phyloP scores from a whole-genome alignment of 2,888 invertebrate genomes.

The Cheilosia variabilis region DNA sequence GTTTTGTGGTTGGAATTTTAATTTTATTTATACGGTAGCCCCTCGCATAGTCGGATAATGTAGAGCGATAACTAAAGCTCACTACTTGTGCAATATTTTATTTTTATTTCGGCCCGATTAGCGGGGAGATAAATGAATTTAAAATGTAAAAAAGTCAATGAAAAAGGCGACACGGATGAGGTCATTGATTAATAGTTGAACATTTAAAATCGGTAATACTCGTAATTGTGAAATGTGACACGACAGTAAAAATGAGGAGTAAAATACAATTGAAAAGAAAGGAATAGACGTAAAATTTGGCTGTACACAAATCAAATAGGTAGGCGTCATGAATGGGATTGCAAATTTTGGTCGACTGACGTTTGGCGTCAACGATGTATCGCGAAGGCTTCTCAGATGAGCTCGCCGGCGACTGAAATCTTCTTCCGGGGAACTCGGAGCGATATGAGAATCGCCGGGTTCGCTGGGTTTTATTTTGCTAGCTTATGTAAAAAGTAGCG shows the following conservation, averaged over 20 bases:
- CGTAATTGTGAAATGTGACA: slow-evolving; percentile 31
- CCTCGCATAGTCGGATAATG: slow-evolving; percentile 10
- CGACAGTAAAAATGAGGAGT: background rate
- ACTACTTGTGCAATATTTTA: slow-evolving; percentile 45
- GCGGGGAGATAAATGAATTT: slow-evolving; percentile 46
- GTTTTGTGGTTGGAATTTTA: slow-evolving; percentile 59
- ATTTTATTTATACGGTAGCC: slow-evolving; percentile 33
- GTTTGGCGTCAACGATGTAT: no score
- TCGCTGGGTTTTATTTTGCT: no score
- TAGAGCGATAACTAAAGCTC: slow-evolving; percentile 34
- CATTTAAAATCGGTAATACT: slow-evolving; percentile 35
- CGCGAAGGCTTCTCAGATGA: no score
- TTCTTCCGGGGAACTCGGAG: no score
- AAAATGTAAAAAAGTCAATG: slow-evolving; percentile 39
- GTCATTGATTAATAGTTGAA: slow-evolving; percentile 61
- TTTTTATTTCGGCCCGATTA: slow-evolving; percentile 30
- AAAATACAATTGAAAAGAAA: background rate
- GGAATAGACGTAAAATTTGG: no score
- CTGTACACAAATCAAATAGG: no score
- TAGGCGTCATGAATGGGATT: no score
- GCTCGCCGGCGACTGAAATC: no score
- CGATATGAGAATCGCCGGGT: no score
- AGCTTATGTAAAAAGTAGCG: no score
- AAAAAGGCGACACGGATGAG: slow-evolving; percentile 47
- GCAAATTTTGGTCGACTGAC: no score